phyloP scores from a whole-genome alignment of 2,888 invertebrate species.

The Sthenelais limicola region DNA sequence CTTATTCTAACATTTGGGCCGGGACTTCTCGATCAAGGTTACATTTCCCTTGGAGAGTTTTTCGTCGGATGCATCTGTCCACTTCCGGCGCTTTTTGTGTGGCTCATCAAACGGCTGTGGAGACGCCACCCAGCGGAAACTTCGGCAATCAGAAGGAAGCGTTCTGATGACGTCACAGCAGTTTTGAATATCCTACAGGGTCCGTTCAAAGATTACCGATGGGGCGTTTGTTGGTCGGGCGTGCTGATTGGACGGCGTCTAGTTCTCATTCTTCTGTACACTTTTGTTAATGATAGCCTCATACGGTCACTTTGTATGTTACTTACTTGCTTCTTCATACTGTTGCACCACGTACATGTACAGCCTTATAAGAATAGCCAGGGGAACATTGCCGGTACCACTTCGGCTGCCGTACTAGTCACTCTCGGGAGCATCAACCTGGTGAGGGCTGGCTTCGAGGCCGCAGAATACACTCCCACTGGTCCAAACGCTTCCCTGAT shows the following conservation, averaged over 20 bases:
- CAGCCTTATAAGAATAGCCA: slow-evolving; percentile 52
- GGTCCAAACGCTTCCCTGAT: slow-evolving; percentile 53
- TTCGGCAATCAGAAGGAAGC: neutral
- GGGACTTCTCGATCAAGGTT: slow-evolving; percentile 38
- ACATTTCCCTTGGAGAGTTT: slow-evolving; percentile 48
- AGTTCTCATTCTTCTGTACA: slow-evolving; percentile 50
- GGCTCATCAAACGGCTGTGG: slow-evolving; percentile 36
- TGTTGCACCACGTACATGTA: slow-evolving; percentile 53
- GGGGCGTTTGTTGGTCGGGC: slow-evolving; percentile 54
- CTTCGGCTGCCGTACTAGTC: slow-evolving; percentile 52
- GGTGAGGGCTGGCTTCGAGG: slow-evolving; percentile 54
- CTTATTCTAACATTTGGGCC: slow-evolving; percentile 52
- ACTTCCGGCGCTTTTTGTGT: slow-evolving; percentile 47
- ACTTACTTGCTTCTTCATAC: slow-evolving; percentile 51
- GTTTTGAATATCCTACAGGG: slow-evolving; percentile 50
- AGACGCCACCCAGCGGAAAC: neutral
- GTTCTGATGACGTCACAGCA: slow-evolving; percentile 22
- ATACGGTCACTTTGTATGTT: slow-evolving; percentile 53
- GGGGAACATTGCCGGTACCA: slow-evolving; percentile 53
- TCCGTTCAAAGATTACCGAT: slow-evolving; percentile 48
- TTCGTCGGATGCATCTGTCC: slow-evolving; percentile 52
- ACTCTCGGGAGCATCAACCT: slow-evolving; percentile 52
- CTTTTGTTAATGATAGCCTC: slow-evolving; percentile 53
- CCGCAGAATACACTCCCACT: slow-evolving; percentile 53
- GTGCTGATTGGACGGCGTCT: slow-evolving; percentile 53